Percentiles rank a stretch among this genome's conserved stretches.
Evolutionary conservation across 2,888 invertebrate species (phyloP).

Genomic region (Theristus sp.): DNA sequence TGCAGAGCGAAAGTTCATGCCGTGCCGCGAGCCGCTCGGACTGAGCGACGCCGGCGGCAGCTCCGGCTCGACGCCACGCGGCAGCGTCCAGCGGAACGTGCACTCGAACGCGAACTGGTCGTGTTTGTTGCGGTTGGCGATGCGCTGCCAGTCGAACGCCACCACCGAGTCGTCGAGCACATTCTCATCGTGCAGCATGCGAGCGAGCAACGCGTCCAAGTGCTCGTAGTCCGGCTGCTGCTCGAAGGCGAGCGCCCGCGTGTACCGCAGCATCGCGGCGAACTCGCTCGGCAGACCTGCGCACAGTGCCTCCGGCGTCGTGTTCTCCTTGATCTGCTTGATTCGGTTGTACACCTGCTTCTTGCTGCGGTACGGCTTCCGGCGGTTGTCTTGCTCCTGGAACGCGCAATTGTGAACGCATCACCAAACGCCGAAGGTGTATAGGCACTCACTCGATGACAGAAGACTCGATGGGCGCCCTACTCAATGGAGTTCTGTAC

Average conservation of each 20-base stretch:
- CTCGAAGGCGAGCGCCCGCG: background rate
- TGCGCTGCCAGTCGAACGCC: background rate
- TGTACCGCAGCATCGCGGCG: background rate
- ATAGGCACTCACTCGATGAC: too few relatives aligned
- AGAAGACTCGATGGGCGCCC: too few relatives aligned
- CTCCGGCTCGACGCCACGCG: background rate
- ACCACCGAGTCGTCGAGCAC: background rate
- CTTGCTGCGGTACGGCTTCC: slow-evolving; percentile 3
- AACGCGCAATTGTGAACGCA: too few relatives aligned
- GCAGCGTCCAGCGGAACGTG: slow-evolving; percentile 1
- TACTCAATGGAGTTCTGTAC: too few relatives aligned
- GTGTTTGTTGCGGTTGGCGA: background rate
- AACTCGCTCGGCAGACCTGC: slow-evolving; percentile 10
- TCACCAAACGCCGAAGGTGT: too few relatives aligned
- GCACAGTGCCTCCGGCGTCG: slow-evolving; percentile 12
- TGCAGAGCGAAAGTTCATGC: background rate
- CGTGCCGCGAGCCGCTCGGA: background rate
- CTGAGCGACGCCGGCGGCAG: background rate
- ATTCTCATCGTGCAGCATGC: background rate
- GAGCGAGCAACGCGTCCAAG: background rate
- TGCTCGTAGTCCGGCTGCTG: background rate
- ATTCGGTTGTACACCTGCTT: slow-evolving; percentile 12
- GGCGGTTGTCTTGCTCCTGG: background rate
- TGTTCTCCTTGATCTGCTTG: slow-evolving; percentile 12
- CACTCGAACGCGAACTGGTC: slow-evolving; percentile 1